Evolutionary conservation across 2,888 invertebrate genomes (phyloP), one percentile per base, ranked within the genome.

Genomic region (Hermaeophaga mercurialis): DNA sequence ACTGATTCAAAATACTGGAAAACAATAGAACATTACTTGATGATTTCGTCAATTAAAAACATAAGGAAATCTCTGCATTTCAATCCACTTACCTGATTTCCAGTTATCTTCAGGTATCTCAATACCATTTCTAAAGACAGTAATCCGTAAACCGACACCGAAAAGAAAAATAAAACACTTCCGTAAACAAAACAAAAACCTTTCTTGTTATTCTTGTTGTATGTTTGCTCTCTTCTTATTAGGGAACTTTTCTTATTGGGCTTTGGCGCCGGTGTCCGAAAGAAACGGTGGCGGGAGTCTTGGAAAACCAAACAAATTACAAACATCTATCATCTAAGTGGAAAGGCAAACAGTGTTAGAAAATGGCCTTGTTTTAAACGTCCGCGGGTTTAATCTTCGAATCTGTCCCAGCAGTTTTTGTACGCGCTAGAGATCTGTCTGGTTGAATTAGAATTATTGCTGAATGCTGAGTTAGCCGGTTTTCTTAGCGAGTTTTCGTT

Each of bases 301-400:
- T 38, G n/a, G 28, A 28, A 38, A 46, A 18, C 45, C 54, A 54
- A 54, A 54, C 26, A 46, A 54, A 54, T 54, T 38, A 46, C 53
- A n/a, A 18, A 34, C 53, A 57, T 57, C 57, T 53, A 57, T 54
- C 53, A 48, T 57, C 53, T 57, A 53, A 57, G 48, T 57, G 53
- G 53, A 57, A 53, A 53, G 22, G 57, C 48, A 53, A 57, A 57
- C 57, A 49, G 28, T 44, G 53, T 48, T 44, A 19, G 52, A 43
- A 50, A 53, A 48, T 54, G 57, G 38, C 53, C 53, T 53, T 28
- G 47, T 53, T 57, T 53, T 53, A 44, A 49, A 34, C 44, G 15
- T 17, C 15, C 18, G 12, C n/a, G 39, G 39, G 18, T 39, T 39
- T 39, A 39, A 39, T 39, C 19, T 39, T 39, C 19, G 3, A 19